These are phyloP conservation scores for Gerris buenoi DNA, from an alignment of 1,140 invertebrate species.

Conservation along the genomic window DNA sequence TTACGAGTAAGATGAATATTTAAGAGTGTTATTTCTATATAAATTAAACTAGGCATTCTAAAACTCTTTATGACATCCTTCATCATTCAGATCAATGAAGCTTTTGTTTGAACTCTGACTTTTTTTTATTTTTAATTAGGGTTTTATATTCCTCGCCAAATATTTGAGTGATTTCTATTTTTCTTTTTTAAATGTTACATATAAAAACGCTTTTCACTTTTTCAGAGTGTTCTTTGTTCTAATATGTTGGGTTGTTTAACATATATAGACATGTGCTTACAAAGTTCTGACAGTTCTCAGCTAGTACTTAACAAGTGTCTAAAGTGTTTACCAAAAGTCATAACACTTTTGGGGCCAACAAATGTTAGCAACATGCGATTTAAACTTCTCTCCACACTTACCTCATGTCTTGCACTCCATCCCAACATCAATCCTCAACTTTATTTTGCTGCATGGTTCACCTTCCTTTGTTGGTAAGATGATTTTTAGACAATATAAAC, in stretches of 20 bases:
- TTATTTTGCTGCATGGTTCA: background rate
- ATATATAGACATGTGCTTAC: background rate
- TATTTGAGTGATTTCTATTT: too few species aligned
- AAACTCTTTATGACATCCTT: too few species aligned
- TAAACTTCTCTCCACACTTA: background rate
- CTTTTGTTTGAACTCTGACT: too few species aligned
- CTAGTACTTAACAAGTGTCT: background rate
- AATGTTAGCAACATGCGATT: background rate
- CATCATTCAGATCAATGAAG: too few species aligned
- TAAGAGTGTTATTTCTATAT: too few species aligned
- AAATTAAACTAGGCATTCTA: too few species aligned
- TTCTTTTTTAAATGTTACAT: too few species aligned
- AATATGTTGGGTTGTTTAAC: background rate
- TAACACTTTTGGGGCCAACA: background rate
- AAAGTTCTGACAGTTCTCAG: background rate
- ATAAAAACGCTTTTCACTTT: too few species aligned
- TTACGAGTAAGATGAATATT: background rate
- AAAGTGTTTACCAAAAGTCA: background rate
- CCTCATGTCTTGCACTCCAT: background rate
- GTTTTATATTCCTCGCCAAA: too few species aligned
- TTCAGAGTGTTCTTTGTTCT: background rate
- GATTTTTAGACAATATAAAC: too few species aligned
- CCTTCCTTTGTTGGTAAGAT: background rate
- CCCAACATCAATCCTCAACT: background rate
- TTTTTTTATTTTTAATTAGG: too few species aligned